A percentile compares a stretch with the other conserved stretches of the same genome.
These are phyloP conservation scores for Netelia fuscicornis DNA, from an alignment of 2,888 invertebrate species.

Conservation along the genomic window DNA sequence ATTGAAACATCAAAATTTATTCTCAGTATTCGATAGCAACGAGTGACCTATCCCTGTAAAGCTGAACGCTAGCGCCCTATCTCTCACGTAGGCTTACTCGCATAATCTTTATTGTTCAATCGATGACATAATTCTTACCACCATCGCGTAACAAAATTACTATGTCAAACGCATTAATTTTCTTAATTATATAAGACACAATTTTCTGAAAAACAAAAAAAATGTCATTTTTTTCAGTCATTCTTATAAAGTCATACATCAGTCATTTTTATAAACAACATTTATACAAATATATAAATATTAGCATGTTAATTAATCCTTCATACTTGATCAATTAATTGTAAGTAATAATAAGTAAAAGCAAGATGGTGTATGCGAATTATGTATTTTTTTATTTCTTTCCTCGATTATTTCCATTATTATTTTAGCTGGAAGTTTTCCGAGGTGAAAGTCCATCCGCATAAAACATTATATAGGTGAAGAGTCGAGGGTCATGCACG, in stretches of 20 bases:
- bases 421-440: slow-evolving; percentile 22
- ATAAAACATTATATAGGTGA: slow-evolving; percentile 59
- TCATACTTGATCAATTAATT: not conserved
- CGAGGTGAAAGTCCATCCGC: slow-evolving; percentile 58
- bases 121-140: slow-evolving; percentile 58
- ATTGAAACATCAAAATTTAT: not conserved
- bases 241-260: too few relatives aligned
- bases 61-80: not conserved
- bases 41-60: too few relatives aligned
- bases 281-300: not conserved
- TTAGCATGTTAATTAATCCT: not conserved
- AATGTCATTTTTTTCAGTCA: too few relatives aligned
- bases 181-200: not conserved
- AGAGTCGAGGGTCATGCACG: slow-evolving; percentile 43
- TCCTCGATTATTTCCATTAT: slow-evolving; percentile 1
- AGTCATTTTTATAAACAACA: too few relatives aligned
- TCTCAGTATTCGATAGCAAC: not conserved
- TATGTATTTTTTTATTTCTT: not conserved
- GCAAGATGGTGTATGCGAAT: not conserved
- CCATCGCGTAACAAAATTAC: slow-evolving; percentile 16
- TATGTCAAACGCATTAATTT: not conserved
- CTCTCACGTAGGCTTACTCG: slow-evolving; percentile 30
- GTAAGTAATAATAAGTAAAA: not conserved
- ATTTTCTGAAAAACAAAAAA: too few relatives aligned
- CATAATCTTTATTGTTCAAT: slow-evolving; percentile 46